Evolutionary conservation across 2,888 invertebrate species (phyloP), one percentile per base, ranked within the genome.

Genomic region (Stictocephala bisonia): DNA sequence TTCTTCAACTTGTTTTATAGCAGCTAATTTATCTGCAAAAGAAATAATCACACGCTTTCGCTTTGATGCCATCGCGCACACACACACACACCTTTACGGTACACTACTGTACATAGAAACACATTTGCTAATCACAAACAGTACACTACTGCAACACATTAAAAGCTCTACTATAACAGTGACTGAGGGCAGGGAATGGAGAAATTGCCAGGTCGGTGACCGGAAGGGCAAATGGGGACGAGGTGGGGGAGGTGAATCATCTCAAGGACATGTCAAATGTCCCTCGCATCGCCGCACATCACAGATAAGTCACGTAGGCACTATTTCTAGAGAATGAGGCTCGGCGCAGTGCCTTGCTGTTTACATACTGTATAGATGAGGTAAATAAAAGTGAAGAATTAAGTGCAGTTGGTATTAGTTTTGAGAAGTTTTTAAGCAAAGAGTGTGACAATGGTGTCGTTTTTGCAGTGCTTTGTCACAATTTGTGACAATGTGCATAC

Each of bases 61-160:
- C 44, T 44, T 44, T n/a, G 44, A 44, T 7, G 44, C 44, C 44
- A 7, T 44, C n/a, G 44, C n/a, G n/a, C n/a, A 44, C n/a, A 44
- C n/a, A 6, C 44, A 9, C n/a, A 44, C 44, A 44, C 44, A 44
- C 4, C 44, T 44, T 44, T 44, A 44, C 44, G 44, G 44, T 44
- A 44, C 44, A 44, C 44, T 44, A 44, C n/a, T 6, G n/a, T 13
- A 44, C 44, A 44, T 6, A 9, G 18, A 44, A 44, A 44, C 6
- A 44, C 6, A 35, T 11, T 35, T 35, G 35, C 35, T 35, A 35
- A 13, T 44, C 44, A n/a, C 44, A 44, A 44, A 44, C 44, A n/a
- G 44, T 44, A 44, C 44, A 44, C 44, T 44, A 44, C 44, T 44
- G 44, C 44, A 44, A 44, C 44, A 13, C 13, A 35, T 35, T 44